Conservation (phyloP, 2,113 vertebrate species). For the Thalassarche chlororhynchos region DNA sequence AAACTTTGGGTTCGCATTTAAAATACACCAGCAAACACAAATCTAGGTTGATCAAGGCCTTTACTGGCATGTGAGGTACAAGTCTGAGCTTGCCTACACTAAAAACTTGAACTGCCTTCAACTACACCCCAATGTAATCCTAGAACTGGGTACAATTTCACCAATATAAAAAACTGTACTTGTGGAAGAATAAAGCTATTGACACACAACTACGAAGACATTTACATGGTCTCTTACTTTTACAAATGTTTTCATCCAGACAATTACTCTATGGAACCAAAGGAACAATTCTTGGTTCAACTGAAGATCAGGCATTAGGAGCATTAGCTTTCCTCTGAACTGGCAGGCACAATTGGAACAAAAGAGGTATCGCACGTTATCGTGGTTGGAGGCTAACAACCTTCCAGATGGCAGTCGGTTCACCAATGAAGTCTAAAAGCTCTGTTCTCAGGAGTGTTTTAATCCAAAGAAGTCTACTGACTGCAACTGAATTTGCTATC, state of each 20-base stretch:
- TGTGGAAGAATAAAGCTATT: neutral
- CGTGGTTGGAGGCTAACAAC: neutral
- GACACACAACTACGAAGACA: neutral
- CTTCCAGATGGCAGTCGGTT: neutral
- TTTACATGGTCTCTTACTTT: neutral
- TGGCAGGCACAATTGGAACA: neutral
- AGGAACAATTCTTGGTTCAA: neutral
- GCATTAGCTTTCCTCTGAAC: neutral
- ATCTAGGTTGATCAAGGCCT: neutral
- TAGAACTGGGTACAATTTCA: neutral
- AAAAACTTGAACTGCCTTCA: neutral
- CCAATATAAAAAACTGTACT: neutral
- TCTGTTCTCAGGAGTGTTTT: neutral
- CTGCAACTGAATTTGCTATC: neutral
- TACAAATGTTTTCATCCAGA: neutral
- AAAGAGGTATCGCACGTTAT: rapidly evolving
- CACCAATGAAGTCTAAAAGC: neutral
- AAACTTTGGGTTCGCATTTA: neutral
- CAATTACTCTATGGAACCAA: neutral
- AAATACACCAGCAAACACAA: neutral
- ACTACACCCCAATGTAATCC: neutral
- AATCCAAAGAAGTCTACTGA: neutral
- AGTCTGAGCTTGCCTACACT: neutral
- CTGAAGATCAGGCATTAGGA: neutral
- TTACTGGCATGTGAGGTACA: neutral